Conservation (phyloP, 2,888 invertebrate genomes). For the Thera obeliscata region DNA sequence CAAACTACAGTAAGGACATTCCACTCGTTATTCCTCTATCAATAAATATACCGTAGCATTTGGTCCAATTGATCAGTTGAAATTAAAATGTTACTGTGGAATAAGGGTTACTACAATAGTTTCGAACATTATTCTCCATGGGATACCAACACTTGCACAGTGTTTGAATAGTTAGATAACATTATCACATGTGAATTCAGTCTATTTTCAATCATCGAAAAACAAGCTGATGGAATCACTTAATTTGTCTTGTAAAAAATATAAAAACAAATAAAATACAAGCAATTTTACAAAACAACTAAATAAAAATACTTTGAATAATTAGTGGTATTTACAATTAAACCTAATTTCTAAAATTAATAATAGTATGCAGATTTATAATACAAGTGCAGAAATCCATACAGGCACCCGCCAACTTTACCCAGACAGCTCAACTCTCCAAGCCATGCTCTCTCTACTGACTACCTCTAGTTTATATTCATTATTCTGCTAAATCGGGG, state of each 20-base stretch:
- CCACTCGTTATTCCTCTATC: neutral
- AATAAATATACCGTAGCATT: neutral
- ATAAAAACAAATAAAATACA: constrained; percentile 16
- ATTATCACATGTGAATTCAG: constrained; percentile 41
- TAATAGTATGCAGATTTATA: constrained; percentile 40
- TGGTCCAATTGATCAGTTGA: neutral
- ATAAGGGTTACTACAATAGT: neutral
- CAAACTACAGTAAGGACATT: neutral
- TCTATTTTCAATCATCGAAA: constrained; percentile 29
- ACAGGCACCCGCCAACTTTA: constrained; percentile 55
- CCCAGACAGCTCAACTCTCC: constrained; percentile 38
- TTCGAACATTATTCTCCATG: constrained; percentile 8
- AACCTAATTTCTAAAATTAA: constrained; percentile 36
- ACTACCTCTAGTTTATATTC: constrained; percentile 15
- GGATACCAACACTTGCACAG: constrained; percentile 7
- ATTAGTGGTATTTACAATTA: constrained; percentile 35
- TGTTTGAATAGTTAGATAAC: constrained; percentile 28
- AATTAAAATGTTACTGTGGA: neutral
- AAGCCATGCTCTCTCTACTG: constrained; percentile 29
- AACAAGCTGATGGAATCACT: constrained; percentile 14
- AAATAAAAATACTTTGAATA: constrained; percentile 29
- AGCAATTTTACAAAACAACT: constrained; percentile 33
- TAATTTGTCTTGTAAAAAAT: constrained; percentile 13
- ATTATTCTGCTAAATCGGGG: constrained; percentile 19
- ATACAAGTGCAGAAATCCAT: constrained; percentile 42